Evolutionary conservation across 1,140 invertebrate species (phyloP), one percentile per base, ranked within the genome.

Genomic region (Drosophila prosaltans): DNA sequence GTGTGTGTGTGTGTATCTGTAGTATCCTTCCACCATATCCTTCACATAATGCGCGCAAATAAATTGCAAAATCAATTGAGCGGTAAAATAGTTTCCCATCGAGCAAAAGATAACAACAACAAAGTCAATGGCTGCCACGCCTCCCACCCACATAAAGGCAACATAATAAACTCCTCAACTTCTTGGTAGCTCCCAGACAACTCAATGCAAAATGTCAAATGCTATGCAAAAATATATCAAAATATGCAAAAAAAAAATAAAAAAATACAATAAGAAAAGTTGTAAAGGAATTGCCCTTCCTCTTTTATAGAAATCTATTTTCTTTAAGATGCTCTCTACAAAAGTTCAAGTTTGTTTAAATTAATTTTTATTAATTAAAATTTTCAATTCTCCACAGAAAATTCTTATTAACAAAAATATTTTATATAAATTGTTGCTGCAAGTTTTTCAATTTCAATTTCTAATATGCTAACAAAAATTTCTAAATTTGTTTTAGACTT

Each of bases 51-150:
- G 84, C 76, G 85, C 73, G 69, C 71, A 86, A 88, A 91, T 91
- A 91, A 91, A 91, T 91, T 90, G 80, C 78, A 91, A 91, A 91
- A 91, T 91, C 90, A 91, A 91, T 91, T 91, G 90, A 91, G 90
- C 80, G 90, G 80, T 90, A 91, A 91, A 91, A 91, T 91, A 91
- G 90, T 90, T 90, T 81, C 69, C 75, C 73, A 64, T 65, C 60
- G 36, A 45, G 32, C 70, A 43, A 58, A 66, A 69, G 62, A 62
- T 67, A 68, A 75, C 68, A 63, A 65, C 72, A 83, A 65, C 72
- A 83, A 74, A 80, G 79, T 75, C 82, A 77, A 74, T 66, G 67
- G 40, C 51, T 64, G 67, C 72, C 54, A 45, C 26, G 40, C 63
- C 70, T 48, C 64, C 66, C 32, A 30, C 28, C 28, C 2, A 30